phyloP scores from a whole-genome alignment of 92 coral and sea anemone genomes.

The Diadumene lineata region DNA sequence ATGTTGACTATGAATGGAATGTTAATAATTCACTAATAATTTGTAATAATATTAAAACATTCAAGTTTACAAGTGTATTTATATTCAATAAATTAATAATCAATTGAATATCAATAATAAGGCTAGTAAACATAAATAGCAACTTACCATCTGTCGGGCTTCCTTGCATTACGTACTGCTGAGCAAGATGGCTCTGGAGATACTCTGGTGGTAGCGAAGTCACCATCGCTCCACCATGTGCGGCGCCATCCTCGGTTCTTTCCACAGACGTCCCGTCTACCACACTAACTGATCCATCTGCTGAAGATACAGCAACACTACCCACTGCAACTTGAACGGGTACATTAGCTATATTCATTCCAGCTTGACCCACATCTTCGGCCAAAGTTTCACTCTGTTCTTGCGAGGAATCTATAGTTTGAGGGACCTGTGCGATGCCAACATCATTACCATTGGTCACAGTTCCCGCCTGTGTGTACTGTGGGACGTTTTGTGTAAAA shows the following conservation, averaged over 20 bases:
- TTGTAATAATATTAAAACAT: not conserved
- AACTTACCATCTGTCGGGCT: slow-evolving; percentile 51
- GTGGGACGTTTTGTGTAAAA: slow-evolving; percentile 68
- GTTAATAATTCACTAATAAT: not conserved
- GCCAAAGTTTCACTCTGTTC: slow-evolving; percentile 60
- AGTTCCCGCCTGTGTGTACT: slow-evolving; percentile 66
- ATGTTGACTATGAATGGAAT: not conserved
- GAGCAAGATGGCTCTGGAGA: slow-evolving; percentile 50
- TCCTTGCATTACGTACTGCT: slow-evolving; percentile 80
- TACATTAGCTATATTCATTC: slow-evolving; percentile 61
- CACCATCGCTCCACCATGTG: slow-evolving; percentile 46
- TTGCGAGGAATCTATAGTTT: slow-evolving; percentile 73
- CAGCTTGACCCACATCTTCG: slow-evolving; percentile 63
- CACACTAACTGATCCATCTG: slow-evolving; percentile 69
- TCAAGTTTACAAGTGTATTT: too few relatives aligned
- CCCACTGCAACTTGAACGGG: slow-evolving; percentile 80
- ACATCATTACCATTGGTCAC: slow-evolving; percentile 78
- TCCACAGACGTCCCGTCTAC: slow-evolving; percentile 77
- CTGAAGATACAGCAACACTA: slow-evolving; percentile 53
- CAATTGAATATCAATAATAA: too few relatives aligned
- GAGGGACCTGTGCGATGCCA: slow-evolving; percentile 60
- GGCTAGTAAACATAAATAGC: too few relatives aligned
- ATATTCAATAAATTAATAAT: too few relatives aligned
- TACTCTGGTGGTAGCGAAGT: slow-evolving; percentile 81
- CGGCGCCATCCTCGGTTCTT: slow-evolving; percentile 60